These are phyloP conservation scores for Trichacis sp. DNA, from an alignment of 2,888 invertebrate species.

Conservation along the genomic window DNA sequence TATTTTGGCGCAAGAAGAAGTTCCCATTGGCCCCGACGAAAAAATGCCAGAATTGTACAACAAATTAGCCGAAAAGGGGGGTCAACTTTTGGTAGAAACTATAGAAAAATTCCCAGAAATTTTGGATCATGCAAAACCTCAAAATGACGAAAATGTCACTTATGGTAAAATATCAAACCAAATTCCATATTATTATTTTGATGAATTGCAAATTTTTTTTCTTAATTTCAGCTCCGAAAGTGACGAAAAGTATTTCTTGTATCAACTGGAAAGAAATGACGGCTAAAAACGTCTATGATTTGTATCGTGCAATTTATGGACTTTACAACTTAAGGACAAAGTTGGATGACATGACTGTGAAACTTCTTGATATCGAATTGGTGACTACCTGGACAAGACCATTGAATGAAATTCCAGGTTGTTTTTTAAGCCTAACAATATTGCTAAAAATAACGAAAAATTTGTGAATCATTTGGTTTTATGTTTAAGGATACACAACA, in stretches of 20 bases:
- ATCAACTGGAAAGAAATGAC: conserved; percentile 78
- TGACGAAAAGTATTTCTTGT: conserved; percentile 73
- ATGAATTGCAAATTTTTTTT: no score
- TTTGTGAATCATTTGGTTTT: conserved; percentile 19
- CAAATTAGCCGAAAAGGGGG: conserved; percentile 77
- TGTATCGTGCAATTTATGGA: conserved; percentile 78
- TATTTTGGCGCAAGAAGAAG: conserved; percentile 73
- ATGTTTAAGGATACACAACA: conserved; percentile 74
- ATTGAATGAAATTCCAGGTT: conserved; percentile 54
- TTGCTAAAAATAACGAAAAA: background rate
- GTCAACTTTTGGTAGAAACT: conserved; percentile 75
- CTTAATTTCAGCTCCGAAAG: conserved; percentile 82
- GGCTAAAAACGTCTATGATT: conserved; percentile 77
- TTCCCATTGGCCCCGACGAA: conserved; percentile 73
- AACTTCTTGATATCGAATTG: conserved; percentile 72
- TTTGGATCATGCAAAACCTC: conserved; percentile 73
- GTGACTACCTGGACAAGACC: conserved; percentile 51
- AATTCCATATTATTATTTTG: no score
- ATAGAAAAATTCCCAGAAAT: conserved; percentile 74
- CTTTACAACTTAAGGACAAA: conserved; percentile 75
- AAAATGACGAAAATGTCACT: conserved; percentile 74
- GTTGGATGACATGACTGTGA: conserved; percentile 74
- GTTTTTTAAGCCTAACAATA: background rate
- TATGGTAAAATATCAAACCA: conserved; percentile 73
- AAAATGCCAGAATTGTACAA: conserved; percentile 77